Evolutionary conservation across 2,113 vertebrate genomes (phyloP).

Genomic region (Loxodonta africana): DNA sequence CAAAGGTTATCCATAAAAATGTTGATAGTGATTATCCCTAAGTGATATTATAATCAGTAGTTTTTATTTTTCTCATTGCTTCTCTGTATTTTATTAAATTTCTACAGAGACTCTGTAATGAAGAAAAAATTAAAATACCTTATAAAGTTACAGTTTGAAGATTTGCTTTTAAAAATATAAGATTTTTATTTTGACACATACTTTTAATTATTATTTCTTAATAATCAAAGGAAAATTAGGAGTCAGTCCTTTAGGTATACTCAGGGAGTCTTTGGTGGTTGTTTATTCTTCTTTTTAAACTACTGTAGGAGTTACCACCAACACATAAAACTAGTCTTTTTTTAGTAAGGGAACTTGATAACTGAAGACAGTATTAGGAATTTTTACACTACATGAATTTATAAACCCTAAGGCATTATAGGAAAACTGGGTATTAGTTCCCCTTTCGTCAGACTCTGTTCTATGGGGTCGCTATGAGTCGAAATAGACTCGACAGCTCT

Average conservation of each 20-base stretch:
- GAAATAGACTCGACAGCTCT: no score
- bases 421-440: constrained; percentile 28
- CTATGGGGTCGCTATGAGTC: no score
- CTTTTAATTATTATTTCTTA: constrained; percentile 38
- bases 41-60: background rate
- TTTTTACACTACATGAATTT: constrained; percentile 21
- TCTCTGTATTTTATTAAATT: constrained; percentile 48
- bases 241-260: background rate
- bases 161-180: constrained; percentile 61
- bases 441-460: background rate
- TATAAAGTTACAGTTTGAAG: constrained; percentile 51
- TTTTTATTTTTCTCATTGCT: constrained; percentile 55
- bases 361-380: constrained; percentile 27
- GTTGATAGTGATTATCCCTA: background rate
- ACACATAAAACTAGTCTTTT: constrained; percentile 13
- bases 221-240: constrained; percentile 10
- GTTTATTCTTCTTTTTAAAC: constrained; percentile 56
- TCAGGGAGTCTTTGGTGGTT: background rate
- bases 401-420: background rate
- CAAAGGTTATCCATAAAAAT: constrained; percentile 7
- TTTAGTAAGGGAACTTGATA: constrained; percentile 47
- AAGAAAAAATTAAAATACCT: background rate
- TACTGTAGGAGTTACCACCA: background rate
- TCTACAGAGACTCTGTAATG: constrained; percentile 11
- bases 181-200: constrained; percentile 47